Evolutionary conservation across 2,888 invertebrate genomes (phyloP), one percentile per base, ranked within the genome.

Genomic region (Pollenia angustigena): DNA sequence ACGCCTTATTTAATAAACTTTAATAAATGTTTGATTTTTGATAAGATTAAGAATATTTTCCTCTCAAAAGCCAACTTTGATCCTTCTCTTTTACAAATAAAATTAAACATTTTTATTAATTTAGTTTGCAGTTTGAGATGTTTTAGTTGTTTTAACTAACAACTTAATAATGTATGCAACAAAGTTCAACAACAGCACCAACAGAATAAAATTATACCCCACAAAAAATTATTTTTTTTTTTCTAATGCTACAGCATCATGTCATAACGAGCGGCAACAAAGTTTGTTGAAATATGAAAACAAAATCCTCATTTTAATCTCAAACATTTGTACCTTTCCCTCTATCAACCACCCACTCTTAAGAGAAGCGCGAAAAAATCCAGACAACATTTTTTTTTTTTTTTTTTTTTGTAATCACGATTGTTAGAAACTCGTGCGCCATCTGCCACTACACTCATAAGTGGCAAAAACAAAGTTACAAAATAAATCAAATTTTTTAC

Each of bases 81-180:
- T 32, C 16, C 14, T 62, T 40, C n/a, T 69, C n/a, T 14, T 32
- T 50, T 12, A 40, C 32, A 32, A 50, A 68, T 14, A 23, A 7
- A 68, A 32, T 32, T 32, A 4, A 32, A 16, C 14, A 40, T 71
- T 58, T 68, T 81, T 48, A 74, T 66, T 66, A 66, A 74, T 74
- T 66, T 46, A 56, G 56, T 78, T 68, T 71, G 56, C 56, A 18
- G 50, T 60, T 81, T 52, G 42, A 58, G n/a, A 23, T 46, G 42
- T 62, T 46, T 82, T 69, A 60, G 52, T 69, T 82, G 69, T 69
- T 76, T 76, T 58, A 76, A 76, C 75, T 69, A 76, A 76, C 60
- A 82, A 76, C 82, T 76, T 75, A 76, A 82, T 82, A 69, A 82
- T 76, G 69, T 62, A 69, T 54, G 75, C 82, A 82, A 82, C 44